Conservation (phyloP, 2,888 invertebrate genomes). For the Coecobrya sp. region DNA sequence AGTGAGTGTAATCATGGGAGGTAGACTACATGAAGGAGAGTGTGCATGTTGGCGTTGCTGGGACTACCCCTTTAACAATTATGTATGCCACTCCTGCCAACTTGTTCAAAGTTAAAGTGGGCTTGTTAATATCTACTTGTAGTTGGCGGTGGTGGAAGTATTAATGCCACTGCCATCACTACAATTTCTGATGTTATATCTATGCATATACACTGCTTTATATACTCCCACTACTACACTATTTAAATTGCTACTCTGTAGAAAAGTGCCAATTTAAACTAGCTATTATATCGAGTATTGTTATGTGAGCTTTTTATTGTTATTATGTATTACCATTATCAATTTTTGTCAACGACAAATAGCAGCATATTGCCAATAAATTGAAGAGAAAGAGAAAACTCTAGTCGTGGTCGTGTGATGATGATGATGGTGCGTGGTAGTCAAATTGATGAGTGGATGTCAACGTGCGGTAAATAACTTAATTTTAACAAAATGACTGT, state of each 20-base stretch:
- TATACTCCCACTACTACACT: not conserved
- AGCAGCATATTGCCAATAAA: constrained; percentile 50
- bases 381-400: constrained; percentile 52
- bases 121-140: constrained; percentile 72
- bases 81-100: constrained; percentile 74
- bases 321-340: constrained; percentile 50
- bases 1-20: constrained; percentile 82
- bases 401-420: not conserved
- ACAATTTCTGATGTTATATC: no score
- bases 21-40: constrained; percentile 52
- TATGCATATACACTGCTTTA: not conserved
- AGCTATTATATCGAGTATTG: constrained; percentile 21
- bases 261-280: constrained; percentile 79
- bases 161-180: constrained; percentile 3
- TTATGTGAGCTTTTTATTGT: constrained; percentile 37
- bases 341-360: constrained; percentile 57
- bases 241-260: constrained; percentile 58
- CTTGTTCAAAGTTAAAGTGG: constrained; percentile 79
- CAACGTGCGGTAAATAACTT: constrained; percentile 69
- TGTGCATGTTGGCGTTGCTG: constrained; percentile 24
- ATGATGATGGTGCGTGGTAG: constrained; percentile 36
- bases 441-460: constrained; percentile 54
- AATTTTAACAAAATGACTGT: constrained; percentile 60
- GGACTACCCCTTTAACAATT: constrained; percentile 69
- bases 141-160: not conserved